Base-by-base conservation (phyloP, 2,113 vertebrate species). In the Pao palembangensis region DNA sequence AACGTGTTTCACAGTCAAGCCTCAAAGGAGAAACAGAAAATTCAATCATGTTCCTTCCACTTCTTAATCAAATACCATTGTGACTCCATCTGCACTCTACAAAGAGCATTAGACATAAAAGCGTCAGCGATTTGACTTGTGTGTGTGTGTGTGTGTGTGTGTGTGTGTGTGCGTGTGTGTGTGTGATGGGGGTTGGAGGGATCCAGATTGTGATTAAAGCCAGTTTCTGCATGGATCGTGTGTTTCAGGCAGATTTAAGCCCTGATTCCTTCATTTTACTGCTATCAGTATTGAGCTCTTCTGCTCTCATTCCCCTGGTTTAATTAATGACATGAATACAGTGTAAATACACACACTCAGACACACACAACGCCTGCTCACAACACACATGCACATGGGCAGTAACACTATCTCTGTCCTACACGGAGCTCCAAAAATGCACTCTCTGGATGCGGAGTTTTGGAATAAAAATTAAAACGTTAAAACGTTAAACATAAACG, bases 291-390 rank as follows among this genome's bases (percentile, higher is more conserved):
- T 61, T 60, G 12, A 73, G 61, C 69, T 76, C 17, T 55, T 47
- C 55, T 51, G 50, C 41, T 51, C 68, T 48, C 31, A 57, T 31
- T 78, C 60, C 63, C 66, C 58, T 58, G 52, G 25, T 89, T 83
- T 82, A 86, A 85, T 85, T 88, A 81, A 80, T 69, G 72, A 76
- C 69, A 49, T 75, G 73, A 86, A 77, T 80, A 78, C 59, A 72
- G 44, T 74, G 66, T 70, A 74, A 64, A 75, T 77, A 65, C 51
- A 59, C 51, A 47, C 31, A 38, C 25, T 48, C 44, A 44, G 4
- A 65, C 54, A 65, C 38, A 56, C 21, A 11, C n/a, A 13, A 52
- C 23, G 13, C 16, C 28, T 43, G 44, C 38, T 62, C 13, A 68
- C 25, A 6, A 42, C n/a, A 49, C 43, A 38, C 17, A 6, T 41